phyloP scores from a whole-genome alignment of 1,140 invertebrate genomes.

The Caenorhabditis briggsae region DNA sequence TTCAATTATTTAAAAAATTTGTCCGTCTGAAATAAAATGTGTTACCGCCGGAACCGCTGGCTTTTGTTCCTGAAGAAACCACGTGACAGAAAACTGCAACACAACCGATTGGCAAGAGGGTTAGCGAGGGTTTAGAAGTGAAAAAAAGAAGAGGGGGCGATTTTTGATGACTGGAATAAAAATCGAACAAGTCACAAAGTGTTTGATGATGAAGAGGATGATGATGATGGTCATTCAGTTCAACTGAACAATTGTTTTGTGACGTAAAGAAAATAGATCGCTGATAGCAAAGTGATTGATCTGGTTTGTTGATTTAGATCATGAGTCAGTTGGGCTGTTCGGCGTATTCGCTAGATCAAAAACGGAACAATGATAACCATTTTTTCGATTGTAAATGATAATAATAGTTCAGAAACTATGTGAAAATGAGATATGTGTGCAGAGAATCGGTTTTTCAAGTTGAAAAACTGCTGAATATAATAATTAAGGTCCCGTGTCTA shows the following conservation, averaged over 20 bases:
- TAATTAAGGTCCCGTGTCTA: too few relatives aligned
- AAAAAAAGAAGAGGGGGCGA: not conserved
- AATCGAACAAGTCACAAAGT: constrained; percentile 17
- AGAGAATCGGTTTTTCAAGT: too few relatives aligned
- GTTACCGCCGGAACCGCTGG: not conserved
- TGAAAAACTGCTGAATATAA: too few relatives aligned
- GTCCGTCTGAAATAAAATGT: constrained; percentile 15
- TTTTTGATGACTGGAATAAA: constrained; percentile 50
- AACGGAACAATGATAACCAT: too few relatives aligned
- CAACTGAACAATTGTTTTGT: constrained; percentile 38
- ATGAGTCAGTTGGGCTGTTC: constrained; percentile 14
- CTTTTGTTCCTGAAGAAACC: not conserved
- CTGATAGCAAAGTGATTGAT: constrained; percentile 6
- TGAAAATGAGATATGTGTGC: too few relatives aligned
- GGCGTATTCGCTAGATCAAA: not conserved
- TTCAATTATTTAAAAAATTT: not conserved
- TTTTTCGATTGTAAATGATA: not conserved
- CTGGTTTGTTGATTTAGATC: constrained; percentile 28
- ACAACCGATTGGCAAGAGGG: constrained; percentile 8
- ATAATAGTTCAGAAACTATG: not conserved
- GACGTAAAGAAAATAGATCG: constrained; percentile 16
- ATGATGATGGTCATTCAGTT: constrained; percentile 11
- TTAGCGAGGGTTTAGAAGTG: constrained; percentile 16
- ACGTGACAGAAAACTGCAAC: constrained; percentile 2
- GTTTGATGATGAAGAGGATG: not conserved